A percentile compares a stretch with the other conserved stretches of the same genome.
Evolutionary conservation across 2,888 invertebrate genomes (phyloP).

Genomic region (Amblyjoppa proteus): DNA sequence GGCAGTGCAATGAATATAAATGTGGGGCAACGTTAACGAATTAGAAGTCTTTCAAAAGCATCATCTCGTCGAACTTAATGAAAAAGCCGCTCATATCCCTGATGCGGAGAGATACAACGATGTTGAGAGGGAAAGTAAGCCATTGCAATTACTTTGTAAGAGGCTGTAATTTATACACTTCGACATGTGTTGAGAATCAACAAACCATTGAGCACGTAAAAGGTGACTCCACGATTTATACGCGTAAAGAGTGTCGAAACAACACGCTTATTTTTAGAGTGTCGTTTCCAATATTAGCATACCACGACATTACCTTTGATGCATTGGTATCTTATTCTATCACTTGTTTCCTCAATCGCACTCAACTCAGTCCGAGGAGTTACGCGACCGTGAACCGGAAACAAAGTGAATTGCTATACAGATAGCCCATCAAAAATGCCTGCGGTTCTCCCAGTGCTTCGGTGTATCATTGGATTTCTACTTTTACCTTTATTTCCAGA

Average conservation of each 20-base stretch:
- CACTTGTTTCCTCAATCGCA: constrained; percentile 72
- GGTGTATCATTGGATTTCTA: constrained; percentile 66
- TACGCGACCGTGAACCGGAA: constrained; percentile 69
- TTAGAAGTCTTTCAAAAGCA: no score
- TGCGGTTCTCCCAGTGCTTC: constrained; percentile 8
- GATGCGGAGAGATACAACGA: neutral
- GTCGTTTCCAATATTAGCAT: constrained; percentile 73
- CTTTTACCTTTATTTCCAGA: constrained; percentile 40
- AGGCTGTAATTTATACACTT: no score
- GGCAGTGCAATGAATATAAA: no score
- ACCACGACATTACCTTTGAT: constrained; percentile 63
- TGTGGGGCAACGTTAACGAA: no score
- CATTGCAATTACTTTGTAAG: constrained; percentile 7
- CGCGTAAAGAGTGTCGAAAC: constrained; percentile 24
- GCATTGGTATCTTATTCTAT: constrained; percentile 64
- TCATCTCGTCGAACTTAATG: no score
- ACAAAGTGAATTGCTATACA: constrained; percentile 76
- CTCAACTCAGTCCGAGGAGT: constrained; percentile 33
- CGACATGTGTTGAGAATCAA: no score
- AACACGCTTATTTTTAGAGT: constrained; percentile 55
- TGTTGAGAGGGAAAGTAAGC: neutral
- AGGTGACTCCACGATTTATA: neutral
- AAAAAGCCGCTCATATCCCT: no score
- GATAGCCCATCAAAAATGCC: constrained; percentile 34
- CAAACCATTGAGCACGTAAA: no score